These are phyloP conservation scores for Sebastes steindachneri DNA, from an alignment of 2,797 vertebrate genomes.

Conservation along the genomic window DNA sequence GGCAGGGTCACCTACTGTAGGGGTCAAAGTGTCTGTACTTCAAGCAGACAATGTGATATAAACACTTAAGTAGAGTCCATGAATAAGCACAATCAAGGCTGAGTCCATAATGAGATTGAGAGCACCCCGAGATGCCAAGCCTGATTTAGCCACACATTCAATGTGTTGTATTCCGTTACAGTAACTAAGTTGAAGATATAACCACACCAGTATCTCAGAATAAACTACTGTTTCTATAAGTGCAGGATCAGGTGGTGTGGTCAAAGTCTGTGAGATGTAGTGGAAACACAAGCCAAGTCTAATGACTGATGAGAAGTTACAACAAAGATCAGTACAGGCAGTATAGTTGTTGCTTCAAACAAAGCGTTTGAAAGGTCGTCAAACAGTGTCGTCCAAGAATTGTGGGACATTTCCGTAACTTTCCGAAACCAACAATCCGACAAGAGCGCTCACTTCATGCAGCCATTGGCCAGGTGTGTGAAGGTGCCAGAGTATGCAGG, in stretches of 20 bases:
- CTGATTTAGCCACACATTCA: not conserved
- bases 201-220: not conserved
- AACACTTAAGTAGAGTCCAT: not conserved
- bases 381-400: not conserved
- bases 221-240: not conserved
- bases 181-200: not conserved
- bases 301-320: not conserved
- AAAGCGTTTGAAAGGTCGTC: not conserved
- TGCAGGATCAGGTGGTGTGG: not conserved
- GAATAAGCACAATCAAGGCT: not conserved
- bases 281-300: not conserved
- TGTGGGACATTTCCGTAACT: too few species aligned
- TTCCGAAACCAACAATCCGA: too few species aligned
- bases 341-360: not conserved
- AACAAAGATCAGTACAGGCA: not conserved
- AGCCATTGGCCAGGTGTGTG: not conserved
- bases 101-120: slow-evolving; percentile 8
- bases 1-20: not conserved
- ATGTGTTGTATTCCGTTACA: not conserved
- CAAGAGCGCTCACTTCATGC: too few species aligned
- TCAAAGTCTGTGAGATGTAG: not conserved
- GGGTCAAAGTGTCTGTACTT: not conserved
- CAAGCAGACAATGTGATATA: not conserved
- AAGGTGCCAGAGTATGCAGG: too few species aligned
- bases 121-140: not conserved